Evolutionary conservation across 1,140 invertebrate genomes (phyloP).

Genomic region (Tetragonula clypearis): DNA sequence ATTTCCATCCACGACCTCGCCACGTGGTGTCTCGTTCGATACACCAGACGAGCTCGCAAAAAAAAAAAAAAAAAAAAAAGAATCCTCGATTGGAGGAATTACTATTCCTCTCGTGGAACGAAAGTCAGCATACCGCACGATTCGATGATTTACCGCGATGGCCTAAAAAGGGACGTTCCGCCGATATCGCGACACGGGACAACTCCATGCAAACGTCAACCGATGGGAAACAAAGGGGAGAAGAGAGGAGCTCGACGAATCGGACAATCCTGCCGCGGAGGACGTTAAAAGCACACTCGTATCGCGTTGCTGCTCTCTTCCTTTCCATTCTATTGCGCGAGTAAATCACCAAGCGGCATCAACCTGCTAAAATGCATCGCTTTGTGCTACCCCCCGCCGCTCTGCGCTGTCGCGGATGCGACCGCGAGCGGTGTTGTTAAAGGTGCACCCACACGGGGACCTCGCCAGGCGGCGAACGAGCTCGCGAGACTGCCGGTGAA

Average conservation of each 20-base stretch:
- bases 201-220: no score
- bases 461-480: neutral
- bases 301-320: conserved; percentile 42
- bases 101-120: neutral
- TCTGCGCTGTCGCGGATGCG: conserved; percentile 26
- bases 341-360: conserved; percentile 56
- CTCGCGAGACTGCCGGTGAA: conserved; percentile 2
- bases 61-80: no score
- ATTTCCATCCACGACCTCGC: conserved; percentile 12
- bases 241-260: neutral
- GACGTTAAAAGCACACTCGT: conserved; percentile 36
- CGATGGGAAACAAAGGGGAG: neutral
- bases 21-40: neutral
- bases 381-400: neutral
- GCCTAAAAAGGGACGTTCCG: neutral
- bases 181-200: neutral
- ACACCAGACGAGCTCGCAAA: neutral
- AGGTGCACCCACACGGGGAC: conserved; percentile 55
- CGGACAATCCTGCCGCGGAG: neutral
- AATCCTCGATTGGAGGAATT: neutral
- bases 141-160: neutral
- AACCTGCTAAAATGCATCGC: conserved; percentile 55
- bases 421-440: conserved; percentile 38
- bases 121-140: neutral
- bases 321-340: conserved; percentile 49